Conservation (phyloP, 1,140 invertebrate genomes). For the Physella acuta region DNA sequence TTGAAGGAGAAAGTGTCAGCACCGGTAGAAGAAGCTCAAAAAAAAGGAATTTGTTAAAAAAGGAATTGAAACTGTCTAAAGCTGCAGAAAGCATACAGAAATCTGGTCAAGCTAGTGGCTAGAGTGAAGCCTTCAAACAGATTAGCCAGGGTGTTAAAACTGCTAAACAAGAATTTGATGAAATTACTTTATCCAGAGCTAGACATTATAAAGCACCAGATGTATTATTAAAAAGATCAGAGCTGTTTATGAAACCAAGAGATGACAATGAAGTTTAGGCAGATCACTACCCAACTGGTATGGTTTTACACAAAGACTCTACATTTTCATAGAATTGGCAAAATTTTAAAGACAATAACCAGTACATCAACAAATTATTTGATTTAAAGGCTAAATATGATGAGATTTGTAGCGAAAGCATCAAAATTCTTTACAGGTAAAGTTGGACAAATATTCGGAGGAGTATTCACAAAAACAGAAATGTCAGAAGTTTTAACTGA, state of each 20-base stretch:
- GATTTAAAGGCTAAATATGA: conserved; percentile 98
- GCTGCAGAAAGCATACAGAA: conserved; percentile 86
- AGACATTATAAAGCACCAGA: conserved; percentile 60
- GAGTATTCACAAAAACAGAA: conserved; percentile 86
- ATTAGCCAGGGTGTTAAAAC: conserved; percentile 84
- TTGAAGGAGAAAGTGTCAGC: conserved; percentile 69
- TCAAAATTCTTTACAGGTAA: conserved; percentile 91
- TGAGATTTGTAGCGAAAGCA: conserved; percentile 90
- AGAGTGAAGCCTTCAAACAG: conserved; percentile 86
- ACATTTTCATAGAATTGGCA: conserved; percentile 98
- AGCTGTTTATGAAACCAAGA: conserved; percentile 38
- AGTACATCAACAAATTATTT: conserved; percentile 88
- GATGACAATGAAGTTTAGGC: conserved; percentile 55
- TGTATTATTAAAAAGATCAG: conserved; percentile 48
- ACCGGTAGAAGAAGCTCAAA: conserved; percentile 51
- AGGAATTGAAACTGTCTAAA: conserved; percentile 79
- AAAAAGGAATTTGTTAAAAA: conserved; percentile 95
- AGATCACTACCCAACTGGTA: conserved; percentile 73
- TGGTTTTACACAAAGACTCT: conserved; percentile 97
- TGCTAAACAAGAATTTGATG: conserved; percentile 89
- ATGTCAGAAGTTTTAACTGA: conserved; percentile 96
- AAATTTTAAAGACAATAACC: conserved; percentile 96
- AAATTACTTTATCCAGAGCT: conserved; percentile 61
- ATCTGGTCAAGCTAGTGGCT: conserved; percentile 82
- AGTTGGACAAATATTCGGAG: conserved; percentile 68